phyloP scores from a whole-genome alignment of 2,797 vertebrate species.

The Pogoniulus pusillus region DNA sequence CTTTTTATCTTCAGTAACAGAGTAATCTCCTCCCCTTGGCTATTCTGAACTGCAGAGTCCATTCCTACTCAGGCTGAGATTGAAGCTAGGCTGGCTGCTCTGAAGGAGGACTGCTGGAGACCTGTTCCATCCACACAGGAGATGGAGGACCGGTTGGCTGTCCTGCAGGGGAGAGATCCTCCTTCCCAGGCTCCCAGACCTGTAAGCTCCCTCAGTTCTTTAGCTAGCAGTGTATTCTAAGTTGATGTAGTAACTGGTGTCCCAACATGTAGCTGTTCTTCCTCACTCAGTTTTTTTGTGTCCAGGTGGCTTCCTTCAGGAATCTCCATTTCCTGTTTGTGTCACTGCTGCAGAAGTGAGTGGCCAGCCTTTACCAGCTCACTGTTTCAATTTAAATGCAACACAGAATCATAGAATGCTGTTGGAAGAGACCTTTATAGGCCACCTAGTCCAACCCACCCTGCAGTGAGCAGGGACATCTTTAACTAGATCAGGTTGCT shows the following conservation, averaged over 20 bases:
- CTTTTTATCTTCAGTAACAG: not conserved
- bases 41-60: conserved; percentile 78
- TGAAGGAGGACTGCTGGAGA: conserved; percentile 78
- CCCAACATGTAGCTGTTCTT: not conserved
- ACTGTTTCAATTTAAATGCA: not conserved
- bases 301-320: not conserved
- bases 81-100: conserved; percentile 88
- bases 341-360: not conserved
- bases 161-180: conserved; percentile 80
- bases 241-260: not conserved
- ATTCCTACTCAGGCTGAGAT: conserved; percentile 89
- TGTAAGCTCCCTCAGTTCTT: conserved; percentile 72
- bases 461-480: no score
- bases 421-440: no score
- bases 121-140: conserved; percentile 83
- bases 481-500: no score
- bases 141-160: conserved; percentile 90
- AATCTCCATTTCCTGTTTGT: not conserved
- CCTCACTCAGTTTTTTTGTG: not conserved
- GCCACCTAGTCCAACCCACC: no score
- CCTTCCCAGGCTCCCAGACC: conserved; percentile 79
- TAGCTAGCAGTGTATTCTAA: not conserved
- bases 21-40: not conserved
- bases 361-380: not conserved
- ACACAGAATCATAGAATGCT: no score